Evolutionary conservation across 2,797 vertebrate genomes (phyloP).

Genomic region (Coranthus polyacanthus): DNA sequence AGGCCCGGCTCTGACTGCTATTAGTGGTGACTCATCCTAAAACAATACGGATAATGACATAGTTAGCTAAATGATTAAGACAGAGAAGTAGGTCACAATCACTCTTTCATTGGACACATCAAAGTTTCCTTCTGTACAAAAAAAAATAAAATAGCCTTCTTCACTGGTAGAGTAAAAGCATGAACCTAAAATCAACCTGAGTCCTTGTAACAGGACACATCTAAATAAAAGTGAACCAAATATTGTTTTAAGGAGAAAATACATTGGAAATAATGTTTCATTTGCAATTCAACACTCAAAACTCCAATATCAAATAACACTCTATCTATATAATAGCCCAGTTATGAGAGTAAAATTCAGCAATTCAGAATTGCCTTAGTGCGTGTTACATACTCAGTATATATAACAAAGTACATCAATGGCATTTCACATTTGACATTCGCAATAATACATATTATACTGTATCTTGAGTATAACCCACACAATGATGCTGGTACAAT

Average conservation of each 20-base stretch:
- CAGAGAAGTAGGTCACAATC: conserved; percentile 46
- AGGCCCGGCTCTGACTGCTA: conserved; percentile 38
- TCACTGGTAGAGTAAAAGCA: conserved; percentile 41
- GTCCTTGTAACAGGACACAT: conserved; percentile 37
- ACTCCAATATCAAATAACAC: conserved; percentile 49
- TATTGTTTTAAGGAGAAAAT: conserved; percentile 31
- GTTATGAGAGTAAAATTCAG: conserved; percentile 72
- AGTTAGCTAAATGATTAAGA: conserved; percentile 20
- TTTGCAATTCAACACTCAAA: conserved; percentile 29
- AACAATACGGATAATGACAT: conserved; percentile 40
- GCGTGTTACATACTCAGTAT: conserved; percentile 73
- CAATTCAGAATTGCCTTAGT: conserved; percentile 70
- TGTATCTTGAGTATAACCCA: conserved; percentile 67
- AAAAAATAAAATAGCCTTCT: conserved; percentile 38
- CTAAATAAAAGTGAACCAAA: conserved; percentile 28
- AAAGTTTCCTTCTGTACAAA: conserved; percentile 34
- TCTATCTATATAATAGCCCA: conserved; percentile 54
- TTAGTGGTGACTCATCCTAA: conserved; percentile 39
- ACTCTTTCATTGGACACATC: conserved; percentile 21
- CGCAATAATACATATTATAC: conserved; percentile 64
- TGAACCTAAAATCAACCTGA: conserved; percentile 10
- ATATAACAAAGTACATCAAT: conserved; percentile 75
- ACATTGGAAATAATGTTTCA: conserved; percentile 17
- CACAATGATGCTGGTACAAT: conserved; percentile 66
- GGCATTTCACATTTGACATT: conserved; percentile 77